Evolutionary conservation across 1,140 invertebrate genomes (phyloP), one percentile per base, ranked within the genome.

Genomic region (Drosophila sechellia): DNA sequence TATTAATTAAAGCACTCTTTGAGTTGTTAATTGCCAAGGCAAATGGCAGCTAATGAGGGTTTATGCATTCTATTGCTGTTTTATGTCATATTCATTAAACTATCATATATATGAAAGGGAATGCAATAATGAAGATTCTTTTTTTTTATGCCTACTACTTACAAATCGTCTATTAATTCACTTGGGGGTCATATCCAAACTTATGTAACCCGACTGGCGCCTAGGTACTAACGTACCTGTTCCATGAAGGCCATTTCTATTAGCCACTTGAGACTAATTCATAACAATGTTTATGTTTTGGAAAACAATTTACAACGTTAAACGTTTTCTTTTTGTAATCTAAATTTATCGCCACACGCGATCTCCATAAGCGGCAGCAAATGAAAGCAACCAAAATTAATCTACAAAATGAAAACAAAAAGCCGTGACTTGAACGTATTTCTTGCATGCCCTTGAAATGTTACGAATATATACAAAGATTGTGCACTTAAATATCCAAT

Each of bases 181-280:
- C 20, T 34, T 56, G 45, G 27, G 37, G 64, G 72, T 52, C 63
- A 40, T 22, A 48, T 35, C 10, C 5, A 34, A 43, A 52, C 55
- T 86, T 87, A 68, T 76, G 61, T 48, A 86, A 87, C 20, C 64
- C 74, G 39, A 55, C 72, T 59, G 45, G 27, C 64, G 49, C 50
- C 66, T 49, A 25, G 56, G 35, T 20, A 55, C 8, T 34, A 39
- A 54, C 17, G 20, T 4, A 31, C 27, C 39, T 55, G 48, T 65
- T 56, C 63, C 81, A 60, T 70, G 83, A 89, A 87, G 84, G 79
- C 59, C 66, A 79, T 79, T 79, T 79, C 76, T 76, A 89, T 84
- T 79, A 71, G 50, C 53, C 64, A 58, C 50, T 48, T 66, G 50
- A 49, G 20, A 79, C 65, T 76, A 75, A 89, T 76, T 78, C 56